phyloP scores from a whole-genome alignment of 2,797 vertebrate genomes.

The Apodemus agrarius region DNA sequence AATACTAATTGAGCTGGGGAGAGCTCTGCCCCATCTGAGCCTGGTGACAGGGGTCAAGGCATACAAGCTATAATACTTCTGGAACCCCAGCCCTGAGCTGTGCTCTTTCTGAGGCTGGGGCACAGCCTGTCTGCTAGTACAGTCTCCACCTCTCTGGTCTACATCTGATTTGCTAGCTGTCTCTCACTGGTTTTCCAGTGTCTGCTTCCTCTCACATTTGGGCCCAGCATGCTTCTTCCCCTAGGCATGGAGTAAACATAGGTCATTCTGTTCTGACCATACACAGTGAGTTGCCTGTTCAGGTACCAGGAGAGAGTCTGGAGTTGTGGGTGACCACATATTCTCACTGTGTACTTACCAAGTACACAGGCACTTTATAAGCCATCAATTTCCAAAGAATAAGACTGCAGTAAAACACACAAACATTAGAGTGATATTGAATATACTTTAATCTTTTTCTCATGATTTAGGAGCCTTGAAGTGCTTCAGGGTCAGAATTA shows the following conservation, averaged over 20 bases:
- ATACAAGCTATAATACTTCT: accelerated
- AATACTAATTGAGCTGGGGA: background rate
- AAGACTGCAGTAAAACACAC: slow-evolving; percentile 65
- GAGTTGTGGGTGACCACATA: background rate
- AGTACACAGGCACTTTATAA: slow-evolving; percentile 18
- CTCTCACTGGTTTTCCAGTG: background rate
- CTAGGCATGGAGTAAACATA: background rate
- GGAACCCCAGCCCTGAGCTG: background rate
- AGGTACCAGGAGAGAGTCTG: background rate
- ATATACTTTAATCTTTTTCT: slow-evolving; percentile 77
- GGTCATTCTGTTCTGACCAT: background rate
- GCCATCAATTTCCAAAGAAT: slow-evolving; percentile 57
- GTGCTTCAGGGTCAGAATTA: slow-evolving; percentile 75
- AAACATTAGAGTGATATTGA: slow-evolving; percentile 64
- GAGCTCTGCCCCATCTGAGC: background rate
- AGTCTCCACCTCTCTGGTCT: background rate
- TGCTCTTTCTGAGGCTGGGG: background rate
- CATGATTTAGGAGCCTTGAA: slow-evolving; percentile 73
- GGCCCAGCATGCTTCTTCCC: background rate
- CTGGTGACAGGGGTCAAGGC: background rate
- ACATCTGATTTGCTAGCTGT: background rate
- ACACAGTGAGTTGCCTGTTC: background rate
- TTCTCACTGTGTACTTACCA: background rate
- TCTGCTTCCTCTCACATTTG: background rate
- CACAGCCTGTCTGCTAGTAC: accelerated